Evolutionary conservation across 2,888 invertebrate genomes (phyloP).

Genomic region (Synergus laeviventris): DNA sequence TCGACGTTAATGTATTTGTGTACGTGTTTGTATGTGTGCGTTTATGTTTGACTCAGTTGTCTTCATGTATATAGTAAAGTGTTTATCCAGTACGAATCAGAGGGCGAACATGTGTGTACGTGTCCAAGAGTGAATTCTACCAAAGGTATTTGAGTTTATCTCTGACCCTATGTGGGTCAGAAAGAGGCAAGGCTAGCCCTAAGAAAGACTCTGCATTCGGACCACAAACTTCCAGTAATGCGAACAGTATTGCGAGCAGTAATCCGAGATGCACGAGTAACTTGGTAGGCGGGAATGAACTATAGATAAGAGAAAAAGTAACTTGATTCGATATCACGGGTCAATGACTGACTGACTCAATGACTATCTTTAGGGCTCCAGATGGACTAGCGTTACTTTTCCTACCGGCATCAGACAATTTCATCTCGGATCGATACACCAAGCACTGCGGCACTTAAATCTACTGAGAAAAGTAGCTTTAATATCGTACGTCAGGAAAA

Average conservation of each 20-base stretch:
- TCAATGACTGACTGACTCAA: slow-evolving; percentile 56
- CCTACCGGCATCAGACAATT: slow-evolving; percentile 25
- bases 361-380: slow-evolving; percentile 43
- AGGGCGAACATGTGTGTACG: slow-evolving; percentile 19
- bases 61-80: slow-evolving; percentile 30
- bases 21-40: neutral
- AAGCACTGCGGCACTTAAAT: slow-evolving; percentile 32
- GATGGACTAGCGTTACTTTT: slow-evolving; percentile 32
- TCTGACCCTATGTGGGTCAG: slow-evolving; percentile 69
- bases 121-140: slow-evolving; percentile 42
- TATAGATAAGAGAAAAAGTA: slow-evolving; percentile 42
- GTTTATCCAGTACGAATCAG: slow-evolving; percentile 19
- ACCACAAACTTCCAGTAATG: slow-evolving; percentile 57
- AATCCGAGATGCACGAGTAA: slow-evolving; percentile 49
- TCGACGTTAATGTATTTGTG: slow-evolving; percentile 10
- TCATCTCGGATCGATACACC: slow-evolving; percentile 31
- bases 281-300: slow-evolving; percentile 36
- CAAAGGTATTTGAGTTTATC: slow-evolving; percentile 61
- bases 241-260: too few relatives aligned
- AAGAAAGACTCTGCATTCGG: slow-evolving; percentile 59
- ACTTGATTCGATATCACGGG: slow-evolving; percentile 58
- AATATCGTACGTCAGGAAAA: slow-evolving; percentile 30
- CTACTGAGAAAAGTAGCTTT: slow-evolving; percentile 33
- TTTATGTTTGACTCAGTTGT: slow-evolving; percentile 44
- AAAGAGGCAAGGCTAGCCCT: slow-evolving; percentile 51